Evolutionary conservation across 2,888 invertebrate species (phyloP).

Genomic region (Pandemis heparana): DNA sequence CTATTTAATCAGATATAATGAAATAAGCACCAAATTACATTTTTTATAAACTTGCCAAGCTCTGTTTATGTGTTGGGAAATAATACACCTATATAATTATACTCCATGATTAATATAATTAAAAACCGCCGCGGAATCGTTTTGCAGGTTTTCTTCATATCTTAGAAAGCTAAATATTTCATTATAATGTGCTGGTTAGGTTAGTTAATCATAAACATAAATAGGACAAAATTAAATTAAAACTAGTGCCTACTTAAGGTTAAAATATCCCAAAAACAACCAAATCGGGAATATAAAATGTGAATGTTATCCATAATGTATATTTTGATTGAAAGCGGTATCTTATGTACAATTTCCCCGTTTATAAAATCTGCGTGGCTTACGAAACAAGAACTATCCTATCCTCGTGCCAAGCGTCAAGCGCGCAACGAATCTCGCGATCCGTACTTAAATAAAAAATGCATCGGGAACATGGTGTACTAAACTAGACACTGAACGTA

Average conservation of each 20-base stretch:
- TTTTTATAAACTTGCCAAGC: constrained; percentile 75
- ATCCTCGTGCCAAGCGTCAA: constrained; percentile 49
- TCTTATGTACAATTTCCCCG: constrained; percentile 66
- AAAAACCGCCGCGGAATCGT: constrained; percentile 44
- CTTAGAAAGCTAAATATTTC: constrained; percentile 57
- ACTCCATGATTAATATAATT: constrained; percentile 44
- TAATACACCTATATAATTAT: constrained; percentile 50
- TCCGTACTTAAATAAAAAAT: constrained; percentile 61
- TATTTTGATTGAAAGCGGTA: constrained; percentile 36
- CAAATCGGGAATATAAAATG: constrained; percentile 46
- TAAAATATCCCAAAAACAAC: constrained; percentile 59
- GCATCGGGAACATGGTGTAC: constrained; percentile 55
- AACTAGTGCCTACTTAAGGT: constrained; percentile 60
- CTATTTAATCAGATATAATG: constrained; percentile 76
- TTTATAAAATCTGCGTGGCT: constrained; percentile 59
- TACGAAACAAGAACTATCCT: constrained; percentile 50
- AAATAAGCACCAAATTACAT: constrained; percentile 83
- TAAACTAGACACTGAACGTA: constrained; percentile 50
- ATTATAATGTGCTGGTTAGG: constrained; percentile 69
- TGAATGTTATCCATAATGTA: constrained; percentile 42
- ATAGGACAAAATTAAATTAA: constrained; percentile 69
- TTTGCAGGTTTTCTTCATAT: constrained; percentile 47
- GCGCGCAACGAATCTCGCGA: constrained; percentile 59
- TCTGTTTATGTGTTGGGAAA: constrained; percentile 71
- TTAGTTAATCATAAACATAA: constrained; percentile 69